Evolutionary conservation across 1,140 invertebrate genomes (phyloP).

Genomic region (Doryteuthis pealeii): DNA sequence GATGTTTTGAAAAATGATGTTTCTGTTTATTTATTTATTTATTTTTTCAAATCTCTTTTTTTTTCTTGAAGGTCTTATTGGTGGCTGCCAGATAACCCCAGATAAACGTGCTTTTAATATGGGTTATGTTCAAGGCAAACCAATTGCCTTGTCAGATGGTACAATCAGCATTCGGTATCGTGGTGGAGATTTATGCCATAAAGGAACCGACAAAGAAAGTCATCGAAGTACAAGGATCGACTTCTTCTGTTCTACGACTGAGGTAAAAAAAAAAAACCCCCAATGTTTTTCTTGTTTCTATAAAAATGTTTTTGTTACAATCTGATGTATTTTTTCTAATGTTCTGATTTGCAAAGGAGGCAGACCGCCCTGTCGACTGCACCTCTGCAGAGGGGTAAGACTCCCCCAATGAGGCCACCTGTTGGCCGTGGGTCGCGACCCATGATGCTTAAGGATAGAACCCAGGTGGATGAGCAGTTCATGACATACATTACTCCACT

Average conservation of each 20-base stretch:
- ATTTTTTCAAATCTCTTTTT: background rate
- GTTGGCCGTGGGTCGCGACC: too few relatives aligned
- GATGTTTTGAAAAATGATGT: too few relatives aligned
- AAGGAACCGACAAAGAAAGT: slow-evolving; percentile 28
- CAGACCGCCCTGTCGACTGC: too few relatives aligned
- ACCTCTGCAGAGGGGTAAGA: too few relatives aligned
- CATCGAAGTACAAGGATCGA: slow-evolving; percentile 45
- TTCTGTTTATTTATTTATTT: too few relatives aligned
- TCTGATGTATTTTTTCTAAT: background rate
- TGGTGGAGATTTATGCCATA: slow-evolving; percentile 45
- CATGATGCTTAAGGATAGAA: too few relatives aligned
- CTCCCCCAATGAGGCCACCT: too few relatives aligned
- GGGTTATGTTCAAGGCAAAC: slow-evolving; percentile 51
- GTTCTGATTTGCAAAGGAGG: too few relatives aligned
- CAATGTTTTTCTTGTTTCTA: background rate
- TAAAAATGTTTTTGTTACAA: too few relatives aligned
- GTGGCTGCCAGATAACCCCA: slow-evolving; percentile 42
- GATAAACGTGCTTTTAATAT: slow-evolving; percentile 34
- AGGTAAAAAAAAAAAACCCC: slow-evolving; percentile 40
- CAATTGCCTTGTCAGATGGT: slow-evolving; percentile 38
- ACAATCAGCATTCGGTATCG: slow-evolving; percentile 41
- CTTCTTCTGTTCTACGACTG: slow-evolving; percentile 39
- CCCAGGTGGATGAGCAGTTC: too few relatives aligned
- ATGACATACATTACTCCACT: too few relatives aligned
- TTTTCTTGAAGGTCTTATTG: slow-evolving; percentile 41